Evolutionary conservation across 2,797 vertebrate species (phyloP).

Genomic region (Cynodonichthys magdalenae): DNA sequence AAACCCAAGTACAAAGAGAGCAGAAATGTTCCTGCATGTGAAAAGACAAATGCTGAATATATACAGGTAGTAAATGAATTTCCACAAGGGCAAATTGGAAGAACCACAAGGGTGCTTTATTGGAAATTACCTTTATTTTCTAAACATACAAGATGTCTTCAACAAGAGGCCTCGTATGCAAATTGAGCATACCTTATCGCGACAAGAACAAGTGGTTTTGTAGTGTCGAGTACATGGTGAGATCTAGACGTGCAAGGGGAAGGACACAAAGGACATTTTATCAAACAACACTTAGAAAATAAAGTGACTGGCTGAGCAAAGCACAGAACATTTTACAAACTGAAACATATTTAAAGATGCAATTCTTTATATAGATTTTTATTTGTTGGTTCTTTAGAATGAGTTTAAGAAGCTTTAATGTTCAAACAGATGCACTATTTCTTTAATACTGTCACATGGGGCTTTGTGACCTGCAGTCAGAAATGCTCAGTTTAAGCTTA

Average conservation of each 20-base stretch:
- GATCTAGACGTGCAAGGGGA: constrained; percentile 21
- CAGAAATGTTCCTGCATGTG: background rate
- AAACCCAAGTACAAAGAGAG: constrained; percentile 5
- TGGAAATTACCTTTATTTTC: background rate
- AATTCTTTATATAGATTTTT: too few relatives aligned
- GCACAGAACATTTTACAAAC: background rate
- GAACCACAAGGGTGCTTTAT: constrained; percentile 17
- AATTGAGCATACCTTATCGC: constrained; percentile 31
- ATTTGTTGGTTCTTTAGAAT: too few relatives aligned
- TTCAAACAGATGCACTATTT: too few relatives aligned
- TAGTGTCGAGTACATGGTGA: constrained; percentile 17
- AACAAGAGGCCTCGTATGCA: constrained; percentile 28
- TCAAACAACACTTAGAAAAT: constrained; percentile 37
- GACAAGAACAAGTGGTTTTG: constrained; percentile 13
- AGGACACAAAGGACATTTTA: constrained; percentile 48
- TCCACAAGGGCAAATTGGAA: background rate
- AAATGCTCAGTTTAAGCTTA: too few relatives aligned
- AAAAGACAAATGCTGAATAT: constrained; percentile 2
- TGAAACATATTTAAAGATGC: too few relatives aligned
- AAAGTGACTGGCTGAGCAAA: constrained; percentile 9
- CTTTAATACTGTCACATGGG: too few relatives aligned
- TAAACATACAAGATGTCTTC: constrained; percentile 13
- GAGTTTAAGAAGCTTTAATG: too few relatives aligned
- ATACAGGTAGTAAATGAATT: background rate
- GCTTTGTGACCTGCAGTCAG: too few relatives aligned